Conservation (phyloP, 2,888 invertebrate species). For the Tipula helvola region DNA sequence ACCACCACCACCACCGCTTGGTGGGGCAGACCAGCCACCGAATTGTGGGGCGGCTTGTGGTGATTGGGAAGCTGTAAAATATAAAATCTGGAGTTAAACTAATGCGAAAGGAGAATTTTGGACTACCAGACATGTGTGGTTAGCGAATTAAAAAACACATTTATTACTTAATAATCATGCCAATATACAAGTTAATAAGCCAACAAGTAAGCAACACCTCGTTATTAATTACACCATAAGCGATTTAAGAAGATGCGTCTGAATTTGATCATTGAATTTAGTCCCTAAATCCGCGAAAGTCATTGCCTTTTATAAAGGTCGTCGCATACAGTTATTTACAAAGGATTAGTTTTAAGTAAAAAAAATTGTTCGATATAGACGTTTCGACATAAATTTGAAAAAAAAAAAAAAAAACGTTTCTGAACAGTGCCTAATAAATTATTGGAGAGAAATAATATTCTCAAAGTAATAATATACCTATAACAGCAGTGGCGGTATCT, state of each 20-base stretch:
- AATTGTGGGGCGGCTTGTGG: constrained; percentile 9
- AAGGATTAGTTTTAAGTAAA: not conserved
- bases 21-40: constrained; percentile 8
- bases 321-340: not conserved
- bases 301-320: not conserved
- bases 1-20: constrained; percentile 25
- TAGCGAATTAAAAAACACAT: not conserved
- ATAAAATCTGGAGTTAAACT: not conserved
- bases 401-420: not conserved
- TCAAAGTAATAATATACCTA: not conserved
- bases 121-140: not conserved
- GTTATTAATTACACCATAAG: not conserved
- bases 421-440: not conserved
- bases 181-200: not conserved
- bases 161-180: not conserved
- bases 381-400: not conserved
- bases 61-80: constrained; percentile 11
- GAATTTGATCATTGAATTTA: not conserved
- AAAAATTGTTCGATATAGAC: not conserved
- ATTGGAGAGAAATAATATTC: not conserved
- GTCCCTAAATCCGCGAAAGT: not conserved
- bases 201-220: not conserved
- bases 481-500: not conserved
- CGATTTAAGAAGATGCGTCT: not conserved
- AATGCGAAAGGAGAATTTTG: not conserved